Percentiles rank a stretch among this genome's conserved stretches.
Conservation (phyloP, 1,140 invertebrate species). For the Drosophila suzukii region DNA sequence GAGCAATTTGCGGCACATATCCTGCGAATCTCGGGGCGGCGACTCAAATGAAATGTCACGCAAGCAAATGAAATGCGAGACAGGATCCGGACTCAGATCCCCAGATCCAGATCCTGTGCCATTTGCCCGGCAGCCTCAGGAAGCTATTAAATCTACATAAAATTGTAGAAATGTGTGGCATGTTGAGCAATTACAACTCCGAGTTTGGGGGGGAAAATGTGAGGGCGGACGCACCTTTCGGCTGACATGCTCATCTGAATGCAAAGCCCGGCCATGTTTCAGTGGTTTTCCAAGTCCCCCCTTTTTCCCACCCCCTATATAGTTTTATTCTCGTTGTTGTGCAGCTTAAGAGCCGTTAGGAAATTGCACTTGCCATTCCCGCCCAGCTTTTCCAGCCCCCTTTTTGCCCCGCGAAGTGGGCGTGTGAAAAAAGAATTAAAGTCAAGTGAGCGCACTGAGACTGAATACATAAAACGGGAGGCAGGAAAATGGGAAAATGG, state of each 20-base stretch:
- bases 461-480: conserved; percentile 78
- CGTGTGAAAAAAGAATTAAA: conserved; percentile 83
- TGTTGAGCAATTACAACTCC: conserved; percentile 79
- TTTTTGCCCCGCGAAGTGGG: conserved; percentile 52
- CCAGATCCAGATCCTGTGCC: conserved; percentile 2
- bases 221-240: conserved; percentile 61
- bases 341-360: conserved; percentile 75
- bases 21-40: conserved; percentile 56
- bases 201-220: conserved; percentile 27
- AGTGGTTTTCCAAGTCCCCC: conserved; percentile 32
- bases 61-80: conserved; percentile 76
- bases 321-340: conserved; percentile 53
- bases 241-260: conserved; percentile 81
- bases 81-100: conserved; percentile 10
- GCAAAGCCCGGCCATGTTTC: conserved; percentile 54
- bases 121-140: conserved; percentile 54
- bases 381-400: neutral
- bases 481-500: conserved; percentile 13
- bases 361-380: conserved; percentile 71
- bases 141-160: conserved; percentile 83
- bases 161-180: conserved; percentile 78
- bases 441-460: conserved; percentile 83
- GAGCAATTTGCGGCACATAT: conserved; percentile 38
- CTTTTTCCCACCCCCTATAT: neutral
- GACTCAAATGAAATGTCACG: conserved; percentile 77